A percentile compares a stretch with the other conserved stretches of the same genome.
Evolutionary conservation across 2,888 invertebrate genomes (phyloP).

Genomic region (Unio delphinus): DNA sequence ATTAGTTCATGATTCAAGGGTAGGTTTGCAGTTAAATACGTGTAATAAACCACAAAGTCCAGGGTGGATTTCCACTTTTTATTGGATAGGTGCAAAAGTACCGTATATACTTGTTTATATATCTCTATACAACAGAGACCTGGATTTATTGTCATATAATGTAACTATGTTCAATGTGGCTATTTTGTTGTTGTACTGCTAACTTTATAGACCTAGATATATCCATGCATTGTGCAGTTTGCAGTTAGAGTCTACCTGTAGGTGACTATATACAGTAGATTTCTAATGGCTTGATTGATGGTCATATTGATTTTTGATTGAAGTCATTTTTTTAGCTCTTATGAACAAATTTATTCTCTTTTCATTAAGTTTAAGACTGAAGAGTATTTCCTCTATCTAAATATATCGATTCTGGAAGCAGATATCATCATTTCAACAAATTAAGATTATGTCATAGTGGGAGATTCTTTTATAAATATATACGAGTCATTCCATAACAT

Average conservation of each 20-base stretch:
- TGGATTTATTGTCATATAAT: too few species aligned
- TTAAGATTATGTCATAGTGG: too few species aligned
- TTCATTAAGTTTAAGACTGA: neutral
- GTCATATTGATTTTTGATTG: too few species aligned
- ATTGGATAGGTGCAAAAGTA: too few species aligned
- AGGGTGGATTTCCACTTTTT: neutral
- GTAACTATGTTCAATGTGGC: too few species aligned
- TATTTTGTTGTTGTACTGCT: too few species aligned
- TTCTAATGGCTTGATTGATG: neutral
- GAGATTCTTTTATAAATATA: too few species aligned
- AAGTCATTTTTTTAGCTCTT: too few species aligned
- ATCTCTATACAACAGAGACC: neutral
- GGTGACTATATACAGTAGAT: neutral
- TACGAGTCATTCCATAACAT: too few species aligned
- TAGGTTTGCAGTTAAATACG: slow-evolving; percentile 73
- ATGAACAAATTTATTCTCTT: neutral
- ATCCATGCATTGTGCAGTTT: neutral
- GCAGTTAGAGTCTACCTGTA: neutral
- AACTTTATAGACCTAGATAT: neutral
- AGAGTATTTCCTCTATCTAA: too few species aligned
- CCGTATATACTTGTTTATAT: neutral
- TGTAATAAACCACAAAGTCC: neutral
- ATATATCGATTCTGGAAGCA: too few species aligned
- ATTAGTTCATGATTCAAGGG: slow-evolving; percentile 85
- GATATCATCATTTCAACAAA: too few species aligned